Evolutionary conservation across 2,888 invertebrate genomes (phyloP).

Genomic region (Kuschelorhynchus macadamiae): DNA sequence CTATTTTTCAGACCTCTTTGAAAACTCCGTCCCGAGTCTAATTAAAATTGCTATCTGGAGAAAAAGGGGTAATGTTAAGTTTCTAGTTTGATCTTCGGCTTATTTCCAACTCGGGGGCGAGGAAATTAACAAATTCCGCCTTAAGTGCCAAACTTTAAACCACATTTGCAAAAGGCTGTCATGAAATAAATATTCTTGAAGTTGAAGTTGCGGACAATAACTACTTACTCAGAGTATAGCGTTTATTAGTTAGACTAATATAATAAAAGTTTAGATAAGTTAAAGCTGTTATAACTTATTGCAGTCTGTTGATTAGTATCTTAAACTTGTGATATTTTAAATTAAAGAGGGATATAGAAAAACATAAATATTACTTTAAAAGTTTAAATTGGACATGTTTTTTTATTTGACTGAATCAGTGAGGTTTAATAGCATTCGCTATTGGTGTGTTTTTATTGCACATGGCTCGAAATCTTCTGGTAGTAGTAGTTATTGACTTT

Average conservation of each 20-base stretch:
- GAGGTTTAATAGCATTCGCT: no score
- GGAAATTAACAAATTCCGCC: conserved; percentile 35
- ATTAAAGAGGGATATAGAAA: no score
- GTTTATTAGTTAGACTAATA: conserved; percentile 16
- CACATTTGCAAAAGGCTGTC: conserved; percentile 43
- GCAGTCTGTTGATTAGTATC: no score
- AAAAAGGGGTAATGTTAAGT: conserved; percentile 24
- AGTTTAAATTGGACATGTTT: no score
- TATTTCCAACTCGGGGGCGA: conserved; percentile 12
- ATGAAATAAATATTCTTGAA: conserved; percentile 34
- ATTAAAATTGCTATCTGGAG: conserved; percentile 33
- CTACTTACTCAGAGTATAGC: conserved; percentile 20
- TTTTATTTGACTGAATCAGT: no score
- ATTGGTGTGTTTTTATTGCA: no score
- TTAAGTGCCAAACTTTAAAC: conserved; percentile 40
- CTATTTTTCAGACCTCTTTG: conserved; percentile 20
- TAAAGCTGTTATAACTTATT: no score
- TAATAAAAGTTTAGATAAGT: background rate
- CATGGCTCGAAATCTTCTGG: no score
- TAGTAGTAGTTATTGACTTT: no score
- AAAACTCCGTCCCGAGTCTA: conserved; percentile 24
- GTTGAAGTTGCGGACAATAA: conserved; percentile 31
- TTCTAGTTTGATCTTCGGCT: conserved; percentile 31
- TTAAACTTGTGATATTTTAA: no score
- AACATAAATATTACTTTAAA: no score